A percentile compares a stretch with the other conserved stretches of the same genome.
phyloP scores from a whole-genome alignment of 2,888 invertebrate species.

The Cephus nigrinus region DNA sequence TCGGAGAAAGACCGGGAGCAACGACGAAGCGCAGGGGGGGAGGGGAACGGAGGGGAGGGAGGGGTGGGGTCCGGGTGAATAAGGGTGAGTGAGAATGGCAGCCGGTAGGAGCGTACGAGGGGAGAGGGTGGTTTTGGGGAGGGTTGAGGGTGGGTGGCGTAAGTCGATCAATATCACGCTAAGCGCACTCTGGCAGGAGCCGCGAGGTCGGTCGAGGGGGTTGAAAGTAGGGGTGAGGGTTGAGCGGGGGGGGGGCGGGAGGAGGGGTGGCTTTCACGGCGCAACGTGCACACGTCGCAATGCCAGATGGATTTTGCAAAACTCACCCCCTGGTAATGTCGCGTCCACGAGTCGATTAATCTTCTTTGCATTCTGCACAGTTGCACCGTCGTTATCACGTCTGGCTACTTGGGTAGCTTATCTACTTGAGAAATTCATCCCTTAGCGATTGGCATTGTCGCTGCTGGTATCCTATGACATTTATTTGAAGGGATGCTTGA shows the following conservation, averaged over 20 bases:
- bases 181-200: constrained; percentile 51
- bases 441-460: too few relatives aligned
- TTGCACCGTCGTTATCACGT: too few relatives aligned
- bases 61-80: background rate
- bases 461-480: too few relatives aligned
- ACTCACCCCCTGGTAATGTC: background rate
- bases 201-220: constrained; percentile 24
- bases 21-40: constrained; percentile 13
- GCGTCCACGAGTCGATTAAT: too few relatives aligned
- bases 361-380: too few relatives aligned
- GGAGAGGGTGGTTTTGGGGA: constrained; percentile 18
- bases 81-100: background rate
- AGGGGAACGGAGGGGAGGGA: constrained; percentile 5
- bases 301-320: constrained; percentile 14
- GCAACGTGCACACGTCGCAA: constrained; percentile 1
- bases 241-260: too few relatives aligned
- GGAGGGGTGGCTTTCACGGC: background rate
- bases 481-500: too few relatives aligned
- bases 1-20: background rate
- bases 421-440: too few relatives aligned
- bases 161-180: constrained; percentile 61
- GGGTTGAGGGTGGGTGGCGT: constrained; percentile 31
- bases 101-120: background rate
- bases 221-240: background rate
- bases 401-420: too few relatives aligned